Evolutionary conservation across 2,888 invertebrate genomes (phyloP), one percentile per base, ranked within the genome.

Genomic region (Bhutanitis thaidina): DNA sequence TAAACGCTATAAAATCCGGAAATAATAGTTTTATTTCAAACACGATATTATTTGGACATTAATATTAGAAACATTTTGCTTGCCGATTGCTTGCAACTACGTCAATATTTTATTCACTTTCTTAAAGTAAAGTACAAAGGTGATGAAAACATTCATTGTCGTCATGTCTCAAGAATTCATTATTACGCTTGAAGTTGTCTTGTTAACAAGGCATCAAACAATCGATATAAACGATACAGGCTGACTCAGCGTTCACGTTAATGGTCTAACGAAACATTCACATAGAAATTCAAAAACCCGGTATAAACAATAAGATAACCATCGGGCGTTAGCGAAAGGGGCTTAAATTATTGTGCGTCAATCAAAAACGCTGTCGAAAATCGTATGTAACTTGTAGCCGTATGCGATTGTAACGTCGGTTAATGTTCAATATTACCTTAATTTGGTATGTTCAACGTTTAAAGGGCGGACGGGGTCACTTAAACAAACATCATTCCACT

Each of bases 221-320:
- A 41, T 46, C 59, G 57, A 58, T 60, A 58, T 52, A 57, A 59
- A 56, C 59, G 61, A 61, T 64, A 64, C 57, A 61, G 52, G 63
- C 64, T 73, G 74, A 75, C 66, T 71, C 65, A 60, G 64, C 71
- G 56, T 15, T 55, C 47, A 52, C 49, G 48, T 52, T 60, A 64
- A 64, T 67, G 63, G 59, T 54, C 58, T 51, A 50, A 56, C 53
- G 43, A 53, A 57, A 56, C 56, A 57, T 57, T 56, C 55, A 50
- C 43, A 56, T 54, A 59, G 61, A 64, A 55, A 64, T 62, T 59
- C 64, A 50, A 60, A 67, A 64, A 68, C 61, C 8, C 62, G 64
- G 59, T 67, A 74, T 74, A 76, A 77, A 78, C 77, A 79, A 73
- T 71, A 61, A 61, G 73, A 77, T 78, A 74, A 77, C 71, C 75